Base-by-base conservation (phyloP, 1,140 invertebrate species). In the Lucilia cuprina region DNA sequence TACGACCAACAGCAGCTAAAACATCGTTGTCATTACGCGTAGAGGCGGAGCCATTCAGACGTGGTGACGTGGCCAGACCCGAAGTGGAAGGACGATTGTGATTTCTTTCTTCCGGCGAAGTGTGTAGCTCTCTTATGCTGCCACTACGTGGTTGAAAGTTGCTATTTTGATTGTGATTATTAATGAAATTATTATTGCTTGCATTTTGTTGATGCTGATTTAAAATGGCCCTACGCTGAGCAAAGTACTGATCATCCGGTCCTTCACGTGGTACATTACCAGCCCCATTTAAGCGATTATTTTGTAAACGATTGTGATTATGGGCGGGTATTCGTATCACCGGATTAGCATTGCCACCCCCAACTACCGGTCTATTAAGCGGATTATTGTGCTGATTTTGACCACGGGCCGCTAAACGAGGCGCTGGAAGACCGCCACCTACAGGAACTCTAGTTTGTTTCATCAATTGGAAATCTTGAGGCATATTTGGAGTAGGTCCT, bases 391-490 rank as follows among this genome's bases (percentile, higher is more conserved):
- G 84, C 1, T 87, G 84, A 49, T 84, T 85, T 70, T 60, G 82
- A 4, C 47, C 82, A 10, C 47, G 30, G n/a, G 65, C 65, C 82
- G 34, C 47, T 34, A 34, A 74, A 2, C 70, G 35, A 14, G 82
- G 55, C 7, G 82, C 82, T n/a, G 50, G 21, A 2, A 47, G 17
- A 60, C 60, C 82, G 55, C 74, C 88, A 1, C 88, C 86, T 4
- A 86, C 87, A 0, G 89, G 89, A 4, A 89, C 86, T 12, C 89
- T 87, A 55, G 86, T 88, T 41, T 90, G 90, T 41, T 89, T 91
- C 88, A 91, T 88, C 77, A 91, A 85, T 85, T 91, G 90, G 83
- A 91, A 91, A 82, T 91, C 89, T 77, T 87, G 86, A 0, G 90
- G 89, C 84, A 88, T 87, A 82, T 88, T 90, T 55, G 89, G 89